phyloP scores from a whole-genome alignment of 2,113 vertebrate species.

The Catharus minimus region DNA sequence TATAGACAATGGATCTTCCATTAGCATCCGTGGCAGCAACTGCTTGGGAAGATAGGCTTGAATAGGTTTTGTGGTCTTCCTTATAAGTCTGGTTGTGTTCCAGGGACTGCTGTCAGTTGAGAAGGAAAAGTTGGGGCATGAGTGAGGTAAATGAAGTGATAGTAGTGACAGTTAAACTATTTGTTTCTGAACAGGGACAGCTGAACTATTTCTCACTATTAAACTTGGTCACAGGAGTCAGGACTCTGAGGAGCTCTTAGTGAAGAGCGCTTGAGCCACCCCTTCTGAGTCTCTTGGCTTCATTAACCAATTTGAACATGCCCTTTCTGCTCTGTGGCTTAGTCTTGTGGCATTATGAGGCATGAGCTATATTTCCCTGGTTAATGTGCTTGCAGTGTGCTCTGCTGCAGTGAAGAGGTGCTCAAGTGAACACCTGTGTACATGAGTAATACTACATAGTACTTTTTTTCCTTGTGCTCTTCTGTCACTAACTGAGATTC shows the following conservation, averaged over 20 bases:
- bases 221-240: not conserved
- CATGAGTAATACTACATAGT: rapidly evolving
- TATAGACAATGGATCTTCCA: not conserved
- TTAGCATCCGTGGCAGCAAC: not conserved
- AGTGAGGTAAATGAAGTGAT: not conserved
- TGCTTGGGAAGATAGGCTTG: not conserved
- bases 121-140: rapidly evolving
- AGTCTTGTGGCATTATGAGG: rapidly evolving
- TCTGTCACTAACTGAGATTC: not conserved
- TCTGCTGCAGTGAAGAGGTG: not conserved
- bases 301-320: not conserved
- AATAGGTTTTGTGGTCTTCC: not conserved
- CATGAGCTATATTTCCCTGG: rapidly evolving
- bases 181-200: not conserved
- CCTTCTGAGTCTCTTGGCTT: not conserved
- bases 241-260: not conserved
- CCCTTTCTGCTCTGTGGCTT: not conserved
- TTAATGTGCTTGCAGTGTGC: not conserved
- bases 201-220: not conserved
- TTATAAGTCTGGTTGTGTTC: not conserved
- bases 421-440: not conserved
- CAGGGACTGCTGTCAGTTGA: not conserved
- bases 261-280: not conserved
- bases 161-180: not conserved
- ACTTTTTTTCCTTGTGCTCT: not conserved